Base-by-base conservation (phyloP, 1,140 invertebrate genomes). In the Chelonus insularis region DNA sequence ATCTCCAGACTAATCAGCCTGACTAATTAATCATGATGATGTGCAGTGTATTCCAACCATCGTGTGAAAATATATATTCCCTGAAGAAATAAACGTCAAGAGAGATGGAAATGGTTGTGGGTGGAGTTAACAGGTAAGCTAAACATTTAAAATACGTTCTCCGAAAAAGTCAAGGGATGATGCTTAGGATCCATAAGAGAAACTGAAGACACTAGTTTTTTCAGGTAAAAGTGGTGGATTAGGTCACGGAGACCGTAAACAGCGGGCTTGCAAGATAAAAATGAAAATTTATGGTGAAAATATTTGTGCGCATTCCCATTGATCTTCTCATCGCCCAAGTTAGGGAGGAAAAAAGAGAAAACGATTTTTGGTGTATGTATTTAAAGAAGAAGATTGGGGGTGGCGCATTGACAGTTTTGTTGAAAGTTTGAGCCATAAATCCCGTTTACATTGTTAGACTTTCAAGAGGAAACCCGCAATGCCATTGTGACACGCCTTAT, bases 351-450 rank as follows among this genome's bases (percentile, higher is more conserved):
- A 48, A 48, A 48, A 12, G 41, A 48, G 45, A 48, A 23, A n/a
- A 20, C 12, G 1, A 16, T 14, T 8, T 43, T 43, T 43, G 8
- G 16, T 43, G 8, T 43, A 16, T 43, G 14, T 43, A 14, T 8
- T 16, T 16, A 21, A 25, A 54, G 21, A 54, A 67, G 57, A 68
- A 64, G 63, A 63, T 68, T 57, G 60, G 62, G 63, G 69, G 63
- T 71, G 65, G 62, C 36, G 64, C 74, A 80, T 80, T 80, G 79
- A 81, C 73, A 74, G 71, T 78, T 80, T 75, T 77, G 78, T 78
- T 82, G 79, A 81, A 81, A 81, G 78, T 81, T 79, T 72, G 67
- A 58, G 63, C 68, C 76, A 72, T 80, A 80, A 82, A 82, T 80
- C 77, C 70, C 57, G 65, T 63, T 62, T 63, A 67, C 68, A 81